Base-by-base conservation (phyloP, 2,797 vertebrate species). In the Dryobates pubescens region DNA sequence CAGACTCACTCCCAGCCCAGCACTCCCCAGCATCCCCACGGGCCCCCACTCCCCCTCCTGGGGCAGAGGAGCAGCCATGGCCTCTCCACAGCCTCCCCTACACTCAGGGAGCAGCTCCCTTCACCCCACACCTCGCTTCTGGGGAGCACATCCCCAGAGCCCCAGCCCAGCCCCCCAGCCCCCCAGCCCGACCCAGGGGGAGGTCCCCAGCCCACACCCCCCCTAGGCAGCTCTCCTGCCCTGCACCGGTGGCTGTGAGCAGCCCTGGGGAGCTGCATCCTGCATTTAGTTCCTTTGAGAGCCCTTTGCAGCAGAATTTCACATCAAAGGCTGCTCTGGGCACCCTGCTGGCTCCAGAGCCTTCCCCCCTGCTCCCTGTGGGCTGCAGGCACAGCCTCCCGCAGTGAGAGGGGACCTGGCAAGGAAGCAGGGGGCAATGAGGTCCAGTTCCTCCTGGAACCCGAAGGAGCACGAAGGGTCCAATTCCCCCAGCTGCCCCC, bases 21-120 rank as follows among this genome's bases (percentile, higher is more conserved):
- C 36, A 54, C 0, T 5, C 23, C 51, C 49, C 16, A 4, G 51
- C 36, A 54, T 0, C 6, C 23, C 47, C n/a, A 14, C 0, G 0
- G 20, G 3, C 5, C 4, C n/a, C 13, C 15, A 4, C 4, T 26
- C 47, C 17, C 51, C 17, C 30, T 36, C 56, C 51, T 10, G 23
- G 30, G 84, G 34, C 2, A 0, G 4, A 4, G 14, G 38, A 27
- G 57, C 30, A n/a, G 22, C 22, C 2, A 7, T 2, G 2, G 24
- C 41, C 34, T 22, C 51, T 27, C 23, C 51, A 24, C 30, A 65
- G 63, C 19, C 41, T 38, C 29, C 62, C 17, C 4, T 22, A 20
- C 11, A 26, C 61, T 62, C 36, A 38, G 34, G 11, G 34, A 62
- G 61, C 36, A 1, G 1, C 62, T 63, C 19, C 29, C n/a, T 11